A percentile compares a stretch with the other conserved stretches of the same genome.
Conservation (phyloP, 2,797 vertebrate genomes). For the Silurus aristotelis region DNA sequence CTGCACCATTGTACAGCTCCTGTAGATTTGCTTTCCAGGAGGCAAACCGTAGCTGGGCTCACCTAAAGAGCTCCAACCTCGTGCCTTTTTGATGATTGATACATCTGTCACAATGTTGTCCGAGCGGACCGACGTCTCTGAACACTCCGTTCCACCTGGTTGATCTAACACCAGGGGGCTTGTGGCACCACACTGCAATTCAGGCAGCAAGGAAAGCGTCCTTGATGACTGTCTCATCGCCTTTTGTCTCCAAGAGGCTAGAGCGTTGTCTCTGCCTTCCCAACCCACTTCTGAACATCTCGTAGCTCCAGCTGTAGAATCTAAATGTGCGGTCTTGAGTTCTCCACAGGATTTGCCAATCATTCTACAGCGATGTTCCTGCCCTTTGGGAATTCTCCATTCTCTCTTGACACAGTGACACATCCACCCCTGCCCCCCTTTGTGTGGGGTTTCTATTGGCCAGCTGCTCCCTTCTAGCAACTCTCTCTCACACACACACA, state of each 20-base stretch:
- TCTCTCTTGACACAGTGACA: conserved; percentile 18
- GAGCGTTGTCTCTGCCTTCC: background rate
- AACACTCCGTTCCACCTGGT: conserved; percentile 23
- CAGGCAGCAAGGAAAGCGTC: background rate
- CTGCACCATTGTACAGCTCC: background rate
- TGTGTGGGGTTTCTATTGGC: conserved; percentile 64
- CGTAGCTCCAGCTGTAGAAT: background rate
- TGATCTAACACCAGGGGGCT: conserved; percentile 13
- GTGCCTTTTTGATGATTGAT: conserved; percentile 3
- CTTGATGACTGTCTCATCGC: background rate
- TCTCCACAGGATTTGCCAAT: background rate
- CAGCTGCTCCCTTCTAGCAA: conserved; percentile 71
- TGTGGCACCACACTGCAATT: background rate
- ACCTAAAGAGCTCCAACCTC: conserved; percentile 10
- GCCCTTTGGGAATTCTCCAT: conserved; percentile 20
- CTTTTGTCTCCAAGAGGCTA: background rate
- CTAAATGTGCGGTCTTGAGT: background rate
- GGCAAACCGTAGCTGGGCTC: background rate
- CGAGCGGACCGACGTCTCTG: background rate
- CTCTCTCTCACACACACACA: conserved; percentile 24
- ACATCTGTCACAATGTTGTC: conserved; percentile 13
- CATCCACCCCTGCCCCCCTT: conserved; percentile 5
- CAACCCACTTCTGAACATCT: background rate
- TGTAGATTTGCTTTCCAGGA: conserved; percentile 8
- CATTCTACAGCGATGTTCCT: conserved; percentile 20